Conservation (phyloP, 2,888 invertebrate species). For the Colostygia pectinataria region DNA sequence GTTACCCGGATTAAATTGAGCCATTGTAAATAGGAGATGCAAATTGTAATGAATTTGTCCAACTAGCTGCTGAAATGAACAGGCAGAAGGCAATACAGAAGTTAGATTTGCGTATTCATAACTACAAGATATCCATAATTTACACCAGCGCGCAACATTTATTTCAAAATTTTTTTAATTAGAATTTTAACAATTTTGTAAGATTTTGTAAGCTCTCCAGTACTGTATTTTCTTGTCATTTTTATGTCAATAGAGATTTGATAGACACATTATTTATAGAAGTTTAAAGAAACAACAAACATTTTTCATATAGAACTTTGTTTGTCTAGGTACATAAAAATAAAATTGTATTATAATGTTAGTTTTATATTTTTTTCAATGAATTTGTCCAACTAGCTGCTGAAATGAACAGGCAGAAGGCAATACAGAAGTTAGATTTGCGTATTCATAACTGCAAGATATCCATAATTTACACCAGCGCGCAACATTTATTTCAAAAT, state of each 20-base stretch:
- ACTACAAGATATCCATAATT: slow-evolving; percentile 47
- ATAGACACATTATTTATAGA: too few species aligned
- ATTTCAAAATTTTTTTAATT: not conserved
- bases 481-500: slow-evolving; percentile 2
- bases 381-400: slow-evolving; percentile 46
- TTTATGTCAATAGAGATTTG: too few species aligned
- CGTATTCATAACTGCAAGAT: slow-evolving; percentile 66
- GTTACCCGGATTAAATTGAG: slow-evolving; percentile 13
- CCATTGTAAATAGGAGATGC: slow-evolving; percentile 14
- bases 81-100: slow-evolving; percentile 51
- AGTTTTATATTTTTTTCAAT: too few species aligned
- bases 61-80: slow-evolving; percentile 53
- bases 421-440: slow-evolving; percentile 62
- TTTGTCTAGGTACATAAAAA: too few species aligned
- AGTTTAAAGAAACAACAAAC: too few species aligned
- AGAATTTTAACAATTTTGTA: too few species aligned
- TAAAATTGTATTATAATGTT: too few species aligned
- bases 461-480: slow-evolving; percentile 43
- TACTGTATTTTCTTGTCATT: too few species aligned
- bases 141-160: slow-evolving; percentile 40
- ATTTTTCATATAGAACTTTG: too few species aligned
- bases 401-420: slow-evolving; percentile 53
- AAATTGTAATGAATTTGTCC: slow-evolving; percentile 40
- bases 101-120: slow-evolving; percentile 70
- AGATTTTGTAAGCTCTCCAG: too few species aligned